Conservation (phyloP, 2,797 vertebrate genomes). For the Eulemur albifrons region DNA sequence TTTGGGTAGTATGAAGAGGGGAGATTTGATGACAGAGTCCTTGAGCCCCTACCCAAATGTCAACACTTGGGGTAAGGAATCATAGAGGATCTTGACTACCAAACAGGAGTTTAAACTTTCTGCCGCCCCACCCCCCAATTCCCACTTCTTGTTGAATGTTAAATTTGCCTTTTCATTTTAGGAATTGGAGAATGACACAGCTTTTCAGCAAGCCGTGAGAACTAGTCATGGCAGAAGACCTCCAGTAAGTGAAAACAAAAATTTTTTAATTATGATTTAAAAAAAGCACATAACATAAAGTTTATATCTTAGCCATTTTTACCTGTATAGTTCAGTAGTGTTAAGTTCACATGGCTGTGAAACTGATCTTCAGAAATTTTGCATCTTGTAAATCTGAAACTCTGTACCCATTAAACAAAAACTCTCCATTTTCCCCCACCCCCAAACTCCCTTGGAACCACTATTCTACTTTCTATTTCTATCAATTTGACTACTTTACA, state of each 20-base stretch:
- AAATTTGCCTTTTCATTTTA: constrained; percentile 77
- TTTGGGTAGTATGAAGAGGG: neutral
- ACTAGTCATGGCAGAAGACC: constrained; percentile 97
- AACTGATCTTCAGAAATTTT: neutral
- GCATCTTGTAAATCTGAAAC: neutral
- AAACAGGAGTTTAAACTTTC: neutral
- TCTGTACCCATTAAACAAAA: neutral
- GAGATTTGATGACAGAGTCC: neutral
- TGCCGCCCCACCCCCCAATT: neutral
- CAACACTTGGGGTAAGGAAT: neutral
- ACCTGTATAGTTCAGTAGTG: neutral
- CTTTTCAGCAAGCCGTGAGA: constrained; percentile 94
- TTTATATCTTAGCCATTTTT: neutral
- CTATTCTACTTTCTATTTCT: neutral
- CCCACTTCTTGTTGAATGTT: constrained; percentile 26
- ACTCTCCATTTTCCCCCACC: too few relatives aligned
- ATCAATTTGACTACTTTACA: neutral
- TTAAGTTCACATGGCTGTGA: neutral
- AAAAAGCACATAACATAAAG: neutral
- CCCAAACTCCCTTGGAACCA: neutral
- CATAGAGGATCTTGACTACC: neutral
- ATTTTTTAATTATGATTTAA: neutral
- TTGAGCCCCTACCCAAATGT: neutral
- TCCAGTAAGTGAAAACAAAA: constrained; percentile 87
- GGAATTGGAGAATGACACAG: constrained; percentile 96